Evolutionary conservation across 23 tunicate species (phyloP).

Genomic region (Ascidia mentula): DNA sequence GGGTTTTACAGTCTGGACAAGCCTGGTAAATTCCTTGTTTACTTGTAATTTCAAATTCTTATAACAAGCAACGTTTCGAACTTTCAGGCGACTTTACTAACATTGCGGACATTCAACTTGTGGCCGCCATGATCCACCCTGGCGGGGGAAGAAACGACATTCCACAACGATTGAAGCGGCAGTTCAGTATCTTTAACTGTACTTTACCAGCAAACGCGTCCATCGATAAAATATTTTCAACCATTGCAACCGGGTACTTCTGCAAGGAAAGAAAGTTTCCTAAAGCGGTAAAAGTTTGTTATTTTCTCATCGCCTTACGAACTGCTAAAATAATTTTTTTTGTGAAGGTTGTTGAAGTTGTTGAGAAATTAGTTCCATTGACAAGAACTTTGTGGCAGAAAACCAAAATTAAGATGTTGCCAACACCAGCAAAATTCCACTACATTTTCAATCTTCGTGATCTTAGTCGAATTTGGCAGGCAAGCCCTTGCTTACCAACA

Average conservation of each 20-base stretch:
- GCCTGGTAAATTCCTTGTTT: slow-evolving; percentile 51
- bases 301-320: too few relatives aligned
- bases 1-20: slow-evolving; percentile 84
- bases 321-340: background rate
- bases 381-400: slow-evolving; percentile 76
- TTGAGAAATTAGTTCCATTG: slow-evolving; percentile 60
- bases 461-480: slow-evolving; percentile 88
- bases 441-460: slow-evolving; percentile 85
- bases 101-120: slow-evolving; percentile 87
- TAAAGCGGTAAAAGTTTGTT: slow-evolving; percentile 28
- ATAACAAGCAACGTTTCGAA: background rate
- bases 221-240: slow-evolving; percentile 79
- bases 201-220: slow-evolving; percentile 83
- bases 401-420: slow-evolving; percentile 83
- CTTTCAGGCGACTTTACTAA: slow-evolving; percentile 73
- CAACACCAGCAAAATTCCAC: slow-evolving; percentile 92
- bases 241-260: slow-evolving; percentile 86
- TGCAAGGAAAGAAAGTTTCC: slow-evolving; percentile 64
- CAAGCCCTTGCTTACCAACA: background rate
- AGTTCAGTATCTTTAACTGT: slow-evolving; percentile 90
- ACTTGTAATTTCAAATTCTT: background rate
- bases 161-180: slow-evolving; percentile 82
- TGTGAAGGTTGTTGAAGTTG: slow-evolving; percentile 41
- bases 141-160: slow-evolving; percentile 93
- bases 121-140: slow-evolving; percentile 91